phyloP scores from a whole-genome alignment of 2,113 vertebrate genomes.

The Pituophis catenifer region DNA sequence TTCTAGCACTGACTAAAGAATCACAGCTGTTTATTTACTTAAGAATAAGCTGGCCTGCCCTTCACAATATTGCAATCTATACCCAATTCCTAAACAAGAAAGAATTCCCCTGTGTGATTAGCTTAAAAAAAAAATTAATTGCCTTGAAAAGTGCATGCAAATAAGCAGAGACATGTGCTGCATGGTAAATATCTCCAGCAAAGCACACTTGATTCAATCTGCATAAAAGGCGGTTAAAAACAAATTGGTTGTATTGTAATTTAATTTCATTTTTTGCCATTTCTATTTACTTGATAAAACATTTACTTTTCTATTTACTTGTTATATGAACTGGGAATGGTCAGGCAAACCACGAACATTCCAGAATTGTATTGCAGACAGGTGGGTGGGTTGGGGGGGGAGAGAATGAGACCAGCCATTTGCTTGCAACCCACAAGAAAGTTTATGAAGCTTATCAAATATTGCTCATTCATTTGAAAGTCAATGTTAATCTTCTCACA shows the following conservation, averaged over 20 bases:
- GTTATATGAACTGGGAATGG: neutral
- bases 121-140: constrained; percentile 16
- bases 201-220: neutral
- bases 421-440: constrained; percentile 36
- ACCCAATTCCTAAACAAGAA: neutral
- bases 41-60: constrained; percentile 4
- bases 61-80: constrained; percentile 23
- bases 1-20: neutral
- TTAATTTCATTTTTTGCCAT: constrained; percentile 34
- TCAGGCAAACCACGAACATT: constrained; percentile 17
- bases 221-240: constrained; percentile 20
- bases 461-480: constrained; percentile 28
- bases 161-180: constrained; percentile 18
- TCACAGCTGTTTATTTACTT: neutral
- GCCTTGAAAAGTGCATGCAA: constrained; percentile 34
- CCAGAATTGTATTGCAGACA: neutral
- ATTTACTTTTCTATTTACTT: neutral
- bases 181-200: constrained; percentile 25
- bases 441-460: constrained; percentile 20
- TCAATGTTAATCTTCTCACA: constrained; percentile 12
- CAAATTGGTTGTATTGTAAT: neutral
- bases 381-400: too few relatives aligned
- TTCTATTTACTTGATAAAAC: constrained; percentile 25
- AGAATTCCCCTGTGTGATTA: constrained; percentile 3
- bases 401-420: constrained; percentile 3